phyloP scores from a whole-genome alignment of 2,113 vertebrate genomes.

The Elephas maximus region DNA sequence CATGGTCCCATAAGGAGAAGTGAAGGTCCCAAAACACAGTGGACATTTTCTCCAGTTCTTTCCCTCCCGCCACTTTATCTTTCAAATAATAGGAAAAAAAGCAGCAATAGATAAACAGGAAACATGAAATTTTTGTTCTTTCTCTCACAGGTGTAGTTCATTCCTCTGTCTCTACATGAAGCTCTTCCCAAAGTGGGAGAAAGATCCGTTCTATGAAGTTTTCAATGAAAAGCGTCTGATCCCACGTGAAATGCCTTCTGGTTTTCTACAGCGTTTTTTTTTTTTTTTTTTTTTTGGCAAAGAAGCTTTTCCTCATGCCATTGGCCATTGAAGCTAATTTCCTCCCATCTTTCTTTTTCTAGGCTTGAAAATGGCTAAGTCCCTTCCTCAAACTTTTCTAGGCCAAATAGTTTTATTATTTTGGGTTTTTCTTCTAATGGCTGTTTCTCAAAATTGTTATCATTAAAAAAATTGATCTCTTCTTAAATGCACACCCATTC shows the following conservation, averaged over 20 bases:
- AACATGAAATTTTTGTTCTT: background rate
- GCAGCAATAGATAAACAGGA: constrained; percentile 22
- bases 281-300: background rate
- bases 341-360: constrained; percentile 19
- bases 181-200: background rate
- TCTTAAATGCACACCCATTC: background rate
- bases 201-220: background rate
- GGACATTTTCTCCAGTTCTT: background rate
- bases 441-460: constrained; percentile 48
- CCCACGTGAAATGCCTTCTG: background rate
- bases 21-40: background rate
- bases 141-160: background rate
- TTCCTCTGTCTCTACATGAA: background rate
- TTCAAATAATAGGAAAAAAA: background rate
- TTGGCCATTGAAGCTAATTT: background rate
- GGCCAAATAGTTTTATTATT: constrained; percentile 48
- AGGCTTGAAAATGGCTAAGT: constrained; percentile 23
- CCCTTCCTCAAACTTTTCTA: constrained; percentile 12
- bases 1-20: background rate
- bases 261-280: background rate
- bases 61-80: background rate
- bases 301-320: background rate
- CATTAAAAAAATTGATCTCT: constrained; percentile 50
- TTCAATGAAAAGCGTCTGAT: background rate
- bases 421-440: constrained; percentile 44